These are phyloP conservation scores for Orycteropus afer DNA, from an alignment of 2,113 vertebrate genomes.

Conservation along the genomic window DNA sequence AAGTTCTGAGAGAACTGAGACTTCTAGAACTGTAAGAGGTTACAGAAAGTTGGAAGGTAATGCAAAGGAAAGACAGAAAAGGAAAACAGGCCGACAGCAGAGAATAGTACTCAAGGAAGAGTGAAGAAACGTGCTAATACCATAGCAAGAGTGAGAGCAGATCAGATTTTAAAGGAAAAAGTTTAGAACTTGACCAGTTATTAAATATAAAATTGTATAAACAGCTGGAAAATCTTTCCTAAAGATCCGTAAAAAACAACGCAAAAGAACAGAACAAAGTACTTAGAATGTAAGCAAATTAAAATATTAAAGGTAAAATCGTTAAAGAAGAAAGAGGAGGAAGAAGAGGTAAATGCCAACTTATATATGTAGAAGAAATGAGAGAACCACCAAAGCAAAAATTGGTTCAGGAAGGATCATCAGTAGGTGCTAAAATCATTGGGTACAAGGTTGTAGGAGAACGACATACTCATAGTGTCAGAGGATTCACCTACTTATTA, in stretches of 20 bases:
- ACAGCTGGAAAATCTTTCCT: background rate
- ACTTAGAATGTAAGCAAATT: background rate
- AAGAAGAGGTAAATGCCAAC: background rate
- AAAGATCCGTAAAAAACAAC: background rate
- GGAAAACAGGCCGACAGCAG: background rate
- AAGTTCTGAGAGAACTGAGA: background rate
- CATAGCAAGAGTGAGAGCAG: background rate
- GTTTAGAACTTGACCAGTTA: background rate
- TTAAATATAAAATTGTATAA: conserved; percentile 29
- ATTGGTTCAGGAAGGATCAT: conserved; percentile 1
- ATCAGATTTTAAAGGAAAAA: background rate
- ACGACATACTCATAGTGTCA: background rate
- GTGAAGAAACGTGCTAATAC: background rate
- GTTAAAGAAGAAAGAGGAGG: background rate
- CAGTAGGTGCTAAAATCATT: background rate
- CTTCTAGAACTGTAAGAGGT: background rate
- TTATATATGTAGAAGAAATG: background rate
- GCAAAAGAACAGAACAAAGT: background rate
- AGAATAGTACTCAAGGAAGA: background rate
- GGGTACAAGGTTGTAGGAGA: background rate
- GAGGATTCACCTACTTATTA: background rate
- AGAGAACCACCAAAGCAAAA: background rate
- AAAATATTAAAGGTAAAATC: conserved; percentile 11
- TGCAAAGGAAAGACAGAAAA: background rate
- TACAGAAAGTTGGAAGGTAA: background rate